Base-by-base conservation (phyloP, 2,113 vertebrate species). In the Campylorhamphus procurvoides region DNA sequence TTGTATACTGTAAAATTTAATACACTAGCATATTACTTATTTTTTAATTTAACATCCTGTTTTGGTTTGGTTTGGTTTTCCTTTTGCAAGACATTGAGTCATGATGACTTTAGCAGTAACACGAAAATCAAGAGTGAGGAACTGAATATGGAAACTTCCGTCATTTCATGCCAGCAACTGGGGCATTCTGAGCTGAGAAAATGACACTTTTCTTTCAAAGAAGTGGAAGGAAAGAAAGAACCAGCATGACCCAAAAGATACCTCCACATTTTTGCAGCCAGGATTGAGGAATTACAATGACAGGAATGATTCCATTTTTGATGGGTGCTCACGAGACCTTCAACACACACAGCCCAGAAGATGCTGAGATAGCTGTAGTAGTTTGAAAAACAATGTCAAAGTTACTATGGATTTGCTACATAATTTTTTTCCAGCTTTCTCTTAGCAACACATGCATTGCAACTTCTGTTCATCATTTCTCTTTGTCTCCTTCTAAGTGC, bases 241-340 rank as follows among this genome's bases (percentile, higher is more conserved):
- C 53, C 69, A 52, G 78, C 53, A n/a, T 52, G 89, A 78, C 49
- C 40, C 39, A 44, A 66, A 50, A 75, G 44, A 58, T 53, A 42
- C 12, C n/a, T 58, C 44, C 46, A 20, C 28, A 39, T 18, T 47
- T 76, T 33, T 91, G 22, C 49, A 83, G 67, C 47, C 46, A 76
- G 42, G 31, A 66, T 6, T 35, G 4, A 12, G 28, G 39, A 87
- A 81, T 33, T 60, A 37, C 72, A 89, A 39, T 72, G 69, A 94
- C 71, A 93, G 63, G 50, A 90, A 64, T 44, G 5, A 75, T 68
- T 90, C 49, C 7, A n/a, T 40, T 81, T 93, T 76, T 94, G 84
- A 90, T 62, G 52, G n/a, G 35, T 82, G 87, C 53, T 91, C 63
- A 62, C 55, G 55, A 80, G 40, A 67, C 50, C 68, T 84, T 69